Base-by-base conservation (phyloP, 2,113 vertebrate genomes). In the Sinocyclocheilus rhinocerous region DNA sequence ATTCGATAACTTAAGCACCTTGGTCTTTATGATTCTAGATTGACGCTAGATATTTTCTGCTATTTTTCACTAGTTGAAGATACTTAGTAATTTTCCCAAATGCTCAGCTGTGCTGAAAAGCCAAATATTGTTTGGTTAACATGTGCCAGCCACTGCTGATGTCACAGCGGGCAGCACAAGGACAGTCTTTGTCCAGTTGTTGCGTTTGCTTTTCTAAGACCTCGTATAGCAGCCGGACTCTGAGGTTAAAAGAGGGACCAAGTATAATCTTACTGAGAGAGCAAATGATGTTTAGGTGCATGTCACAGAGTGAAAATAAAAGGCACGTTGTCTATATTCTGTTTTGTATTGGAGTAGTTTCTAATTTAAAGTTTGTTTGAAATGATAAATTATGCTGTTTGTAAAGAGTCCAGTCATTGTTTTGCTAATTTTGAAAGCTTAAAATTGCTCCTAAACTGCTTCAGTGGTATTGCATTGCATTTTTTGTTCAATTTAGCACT, bases 101-200 rank as follows among this genome's bases (percentile, higher is more conserved):
- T 82, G 72, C 29, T 80, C 83, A 73, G 65, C 45, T 84, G 22
- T 52, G 61, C 67, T 86, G 78, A 88, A 78, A 59, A 70, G 48
- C 48, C 76, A 33, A 2, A 72, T 39, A 50, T 87, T 83, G 75
- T 88, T 73, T 91, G 85, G 72, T 55, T 88, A 84, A 72, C 85
- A 86, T 88, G 89, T 89, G 86, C 89, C 91, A 90, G 88, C 86
- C 91, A 85, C 89, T 88, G 84, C 83, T 92, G 91, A 92, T 91
- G 91, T 93, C 89, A 91, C 88, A 81, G 65, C 85, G 90, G 82
- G 73, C 87, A 85, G 39, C 63, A 93, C 93, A 94, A 92, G 87
- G 88, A 63, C 80, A 55, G 39, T 29, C 86, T 83, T 93, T 94
- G 92, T 93, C 77, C 73, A 29, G 75, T 55, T 65, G 69, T 85